Base-by-base conservation (phyloP, 2,113 vertebrate genomes). In the Perognathus longimembris region DNA sequence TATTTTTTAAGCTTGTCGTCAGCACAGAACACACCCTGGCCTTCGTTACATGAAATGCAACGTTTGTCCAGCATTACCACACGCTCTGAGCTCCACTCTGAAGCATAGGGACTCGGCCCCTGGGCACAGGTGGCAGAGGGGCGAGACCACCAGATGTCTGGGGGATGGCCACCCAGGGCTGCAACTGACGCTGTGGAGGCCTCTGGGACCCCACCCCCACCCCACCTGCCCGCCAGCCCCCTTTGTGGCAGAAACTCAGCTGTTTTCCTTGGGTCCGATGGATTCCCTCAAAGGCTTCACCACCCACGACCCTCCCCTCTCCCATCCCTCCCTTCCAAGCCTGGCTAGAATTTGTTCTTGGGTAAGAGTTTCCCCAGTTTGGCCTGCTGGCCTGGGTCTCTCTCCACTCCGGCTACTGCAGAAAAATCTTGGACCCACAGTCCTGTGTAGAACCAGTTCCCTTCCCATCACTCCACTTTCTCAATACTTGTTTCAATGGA, bases 401-500 rank as follows among this genome's bases (percentile, higher is more conserved):
- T 67, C 74, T 61, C 40, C n/a, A 38, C 34, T 67, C 34, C 24
- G 57, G 59, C 45, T 4, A 4, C 17, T 57, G 34, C 32, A 67
- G 61, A 85, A 75, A 61, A 75, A 4, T 50, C 50, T 67, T 42
- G 11, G 36, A 88, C 61, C 75, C 91, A 94, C 4, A 7, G 24
- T 91, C 94, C 66, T 61, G 67, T 64, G 74, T 67, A 67, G 90
- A 95, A 40, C 38, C 95, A 59, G 45, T 64, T 95, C 36, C 17
- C 75, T 90, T 84, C 36, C 42, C 3, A 5, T 73, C 81, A 63
- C 26, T 12, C 36, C 78, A 24, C 40, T 77, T 92, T 89, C 94
- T 89, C 70, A 84, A 64, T 21, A 57, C 21, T 76, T 57, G 75
- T 82, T 87, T 79, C 71, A 87, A 32, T 94, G 75, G 67, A 85